Percentiles rank a stretch among this genome's conserved stretches.
phyloP scores from a whole-genome alignment of 2,888 invertebrate species.

The Phengaris alcon region DNA sequence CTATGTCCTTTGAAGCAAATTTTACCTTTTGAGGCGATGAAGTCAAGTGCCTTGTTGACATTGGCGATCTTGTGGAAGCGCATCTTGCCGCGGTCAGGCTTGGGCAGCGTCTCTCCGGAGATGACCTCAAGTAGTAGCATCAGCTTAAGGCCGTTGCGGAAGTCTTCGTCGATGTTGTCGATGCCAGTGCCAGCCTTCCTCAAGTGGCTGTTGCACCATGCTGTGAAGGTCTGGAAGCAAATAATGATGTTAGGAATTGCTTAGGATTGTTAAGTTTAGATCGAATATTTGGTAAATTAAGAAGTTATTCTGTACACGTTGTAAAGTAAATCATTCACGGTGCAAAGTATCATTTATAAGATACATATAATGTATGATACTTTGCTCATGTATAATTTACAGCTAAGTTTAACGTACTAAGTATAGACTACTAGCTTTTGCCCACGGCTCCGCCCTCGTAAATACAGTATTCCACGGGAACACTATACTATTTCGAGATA shows the following conservation, averaged over 20 bases:
- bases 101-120: constrained; percentile 98
- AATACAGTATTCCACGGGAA: no score
- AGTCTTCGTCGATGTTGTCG: constrained; percentile 99
- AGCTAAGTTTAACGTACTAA: no score
- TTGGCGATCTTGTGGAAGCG: constrained; percentile 99
- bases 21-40: constrained; percentile 96
- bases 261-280: no score
- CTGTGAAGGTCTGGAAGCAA: constrained; percentile 96
- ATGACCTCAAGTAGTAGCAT: constrained; percentile 99
- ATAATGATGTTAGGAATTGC: background rate
- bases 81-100: constrained; percentile 99
- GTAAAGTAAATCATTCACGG: no score
- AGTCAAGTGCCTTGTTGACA: constrained; percentile 99
- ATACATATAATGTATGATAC: no score
- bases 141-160: constrained; percentile 99
- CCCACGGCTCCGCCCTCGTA: no score
- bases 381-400: no score
- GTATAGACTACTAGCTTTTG: no score
- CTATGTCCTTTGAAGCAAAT: background rate
- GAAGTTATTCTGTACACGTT: no score
- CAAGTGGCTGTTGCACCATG: constrained; percentile 99
- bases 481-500: no score
- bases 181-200: constrained; percentile 99
- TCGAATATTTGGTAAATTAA: no score
- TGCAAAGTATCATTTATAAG: no score